phyloP scores from a whole-genome alignment of 2,797 vertebrate species.

The Alca torda region DNA sequence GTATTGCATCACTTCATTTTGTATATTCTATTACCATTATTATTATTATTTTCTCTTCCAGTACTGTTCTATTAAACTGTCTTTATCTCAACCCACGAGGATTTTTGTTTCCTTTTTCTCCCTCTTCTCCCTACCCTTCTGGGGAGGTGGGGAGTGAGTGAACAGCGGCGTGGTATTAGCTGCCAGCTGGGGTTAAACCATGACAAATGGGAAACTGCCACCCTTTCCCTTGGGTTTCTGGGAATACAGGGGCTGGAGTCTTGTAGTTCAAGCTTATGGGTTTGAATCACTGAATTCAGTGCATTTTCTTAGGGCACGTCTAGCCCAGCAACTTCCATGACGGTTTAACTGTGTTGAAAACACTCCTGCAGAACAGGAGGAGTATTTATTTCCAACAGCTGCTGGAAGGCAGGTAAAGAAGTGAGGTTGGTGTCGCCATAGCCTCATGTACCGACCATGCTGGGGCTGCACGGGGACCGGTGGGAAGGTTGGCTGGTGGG shows the following conservation, averaged over 20 bases:
- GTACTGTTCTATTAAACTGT: neutral
- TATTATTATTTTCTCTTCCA: neutral
- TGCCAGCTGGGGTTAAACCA: neutral
- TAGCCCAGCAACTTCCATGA: neutral
- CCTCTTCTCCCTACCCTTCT: neutral
- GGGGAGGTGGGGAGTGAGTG: neutral
- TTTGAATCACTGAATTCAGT: neutral
- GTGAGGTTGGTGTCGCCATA: neutral
- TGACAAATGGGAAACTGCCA: neutral
- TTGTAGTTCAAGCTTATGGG: neutral
- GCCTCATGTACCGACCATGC: neutral
- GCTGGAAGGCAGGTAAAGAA: neutral
- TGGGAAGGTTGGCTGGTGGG: neutral
- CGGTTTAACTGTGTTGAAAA: neutral
- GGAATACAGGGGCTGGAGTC: neutral
- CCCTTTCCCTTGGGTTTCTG: neutral
- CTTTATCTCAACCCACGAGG: neutral
- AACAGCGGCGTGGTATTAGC: neutral
- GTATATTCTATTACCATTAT: neutral
- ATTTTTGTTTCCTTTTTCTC: neutral
- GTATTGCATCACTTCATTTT: neutral
- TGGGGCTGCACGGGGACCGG: accelerated
- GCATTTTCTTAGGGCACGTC: neutral
- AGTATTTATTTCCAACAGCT: neutral
- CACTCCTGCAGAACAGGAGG: neutral